phyloP scores from a whole-genome alignment of 1,140 invertebrate species.

The Drosophila kikkawai region DNA sequence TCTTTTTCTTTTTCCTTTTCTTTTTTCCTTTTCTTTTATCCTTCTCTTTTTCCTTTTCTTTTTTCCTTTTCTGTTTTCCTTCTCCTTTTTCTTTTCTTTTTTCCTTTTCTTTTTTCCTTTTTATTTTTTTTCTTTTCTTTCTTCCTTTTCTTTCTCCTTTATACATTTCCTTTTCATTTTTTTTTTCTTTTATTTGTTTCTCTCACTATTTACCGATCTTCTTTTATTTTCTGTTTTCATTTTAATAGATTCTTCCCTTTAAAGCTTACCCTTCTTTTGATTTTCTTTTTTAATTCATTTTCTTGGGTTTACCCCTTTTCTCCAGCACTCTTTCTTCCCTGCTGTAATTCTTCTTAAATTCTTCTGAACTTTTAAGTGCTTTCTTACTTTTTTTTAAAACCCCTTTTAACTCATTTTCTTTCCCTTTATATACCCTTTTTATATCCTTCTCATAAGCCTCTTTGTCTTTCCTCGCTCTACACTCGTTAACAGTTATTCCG shows the following conservation, averaged over 20 bases:
- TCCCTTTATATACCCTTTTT: not conserved
- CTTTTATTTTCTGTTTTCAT: too few species aligned
- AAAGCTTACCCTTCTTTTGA: not conserved
- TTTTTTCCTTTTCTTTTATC: not conserved
- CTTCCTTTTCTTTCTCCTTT: too few species aligned
- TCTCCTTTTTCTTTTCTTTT: too few species aligned
- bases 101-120: too few species aligned
- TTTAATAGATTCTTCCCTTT: too few species aligned
- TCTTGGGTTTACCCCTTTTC: not conserved
- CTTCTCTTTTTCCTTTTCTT: too few species aligned
- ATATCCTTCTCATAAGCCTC: not conserved
- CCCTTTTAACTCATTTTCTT: not conserved
- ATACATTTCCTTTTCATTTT: too few species aligned
- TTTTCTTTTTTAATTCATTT: not conserved
- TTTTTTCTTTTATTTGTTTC: not conserved
- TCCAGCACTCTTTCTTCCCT: not conserved
- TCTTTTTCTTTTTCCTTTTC: not conserved
- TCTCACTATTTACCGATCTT: too few species aligned
- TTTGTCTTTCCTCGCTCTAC: not conserved
- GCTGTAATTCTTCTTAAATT: not conserved
- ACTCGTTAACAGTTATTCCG: conserved; percentile 1
- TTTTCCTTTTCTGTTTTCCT: too few species aligned
- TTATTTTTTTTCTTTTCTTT: too few species aligned
- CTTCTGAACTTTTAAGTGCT: too few species aligned
- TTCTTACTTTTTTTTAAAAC: not conserved